Evolutionary conservation across 2,888 invertebrate species (phyloP).

Genomic region (Amphipyra berbera): DNA sequence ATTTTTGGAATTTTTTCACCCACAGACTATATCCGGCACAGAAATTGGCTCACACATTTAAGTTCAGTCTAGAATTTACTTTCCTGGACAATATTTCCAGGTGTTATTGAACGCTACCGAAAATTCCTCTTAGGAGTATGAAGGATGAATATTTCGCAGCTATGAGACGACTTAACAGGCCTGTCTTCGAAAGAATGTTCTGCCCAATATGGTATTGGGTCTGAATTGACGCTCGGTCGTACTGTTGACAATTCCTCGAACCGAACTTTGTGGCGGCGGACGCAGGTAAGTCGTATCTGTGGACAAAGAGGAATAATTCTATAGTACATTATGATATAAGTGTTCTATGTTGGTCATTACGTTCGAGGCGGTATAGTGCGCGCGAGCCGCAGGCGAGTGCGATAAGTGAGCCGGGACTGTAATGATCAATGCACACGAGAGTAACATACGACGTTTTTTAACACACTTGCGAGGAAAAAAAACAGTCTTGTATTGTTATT

Average conservation of each 20-base stretch:
- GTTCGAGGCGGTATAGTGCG: too few species aligned
- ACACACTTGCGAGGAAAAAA: too few species aligned
- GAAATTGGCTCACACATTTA: conserved; percentile 1
- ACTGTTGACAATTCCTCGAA: conserved; percentile 71
- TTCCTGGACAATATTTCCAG: conserved; percentile 39
- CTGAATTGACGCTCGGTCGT: conserved; percentile 73
- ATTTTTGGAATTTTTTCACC: conserved; percentile 1
- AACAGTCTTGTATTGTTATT: too few species aligned
- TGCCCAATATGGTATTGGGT: conserved; percentile 72
- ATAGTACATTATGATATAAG: too few species aligned
- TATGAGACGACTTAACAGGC: conserved; percentile 66
- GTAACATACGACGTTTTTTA: too few species aligned
- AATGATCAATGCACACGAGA: too few species aligned
- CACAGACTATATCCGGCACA: not conserved
- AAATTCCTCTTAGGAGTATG: conserved; percentile 63
- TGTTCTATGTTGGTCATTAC: too few species aligned
- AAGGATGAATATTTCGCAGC: conserved; percentile 76
- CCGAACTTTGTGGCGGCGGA: conserved; percentile 65
- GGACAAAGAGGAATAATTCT: conserved; percentile 21
- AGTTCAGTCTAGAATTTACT: conserved; percentile 32
- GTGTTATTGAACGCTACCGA: conserved; percentile 43
- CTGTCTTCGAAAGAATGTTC: conserved; percentile 65
- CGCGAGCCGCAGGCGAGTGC: too few species aligned
- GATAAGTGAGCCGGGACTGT: too few species aligned
- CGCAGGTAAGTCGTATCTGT: conserved; percentile 62